Evolutionary conservation across 2,113 vertebrate genomes (phyloP), one percentile per base, ranked within the genome.

Genomic region (Gymnogyps californianus): DNA sequence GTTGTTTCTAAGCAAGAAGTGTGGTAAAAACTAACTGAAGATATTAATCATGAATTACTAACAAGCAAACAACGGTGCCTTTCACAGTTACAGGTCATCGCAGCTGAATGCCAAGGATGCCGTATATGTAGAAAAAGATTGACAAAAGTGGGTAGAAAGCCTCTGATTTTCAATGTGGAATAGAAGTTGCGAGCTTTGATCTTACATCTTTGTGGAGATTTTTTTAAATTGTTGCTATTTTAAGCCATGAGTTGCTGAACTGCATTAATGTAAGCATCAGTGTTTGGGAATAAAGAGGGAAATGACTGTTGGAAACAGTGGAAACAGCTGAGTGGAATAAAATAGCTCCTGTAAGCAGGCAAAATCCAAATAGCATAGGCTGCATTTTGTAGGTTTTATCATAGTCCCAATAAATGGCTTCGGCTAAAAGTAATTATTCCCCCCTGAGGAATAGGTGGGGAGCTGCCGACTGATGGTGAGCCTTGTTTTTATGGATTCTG

Each of bases 401-500:
- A 1, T 94, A 71, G 77, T 90, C 46, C 62, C 10, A 72, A 54
- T 74, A 90, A 91, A 93, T 86, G 54, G 88, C 72, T 90, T 92
- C 18, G 11, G 42, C 36, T 96, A 83, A 44, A 83, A 83, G 74
- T 49, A 80, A 66, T 82, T 89, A 49, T 83, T 93, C 14, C 20
- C 32, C 36, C 13, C 55, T 79, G 77, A 93, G 92, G 64, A 92
- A 87, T 83, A 96, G 69, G 52, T 52, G 78, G 66, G 19, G 82
- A 95, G 38, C 34, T 70, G 72, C 31, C 1, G 16, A 83, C 36
- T 25, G 79, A 59, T 88, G 67, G 40, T 94, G 24, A 61, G 38
- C 29, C 59, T 82, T 95, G 47, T 80, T 97, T 97, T 92, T 74
- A 89, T 42, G 66, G 61, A 72, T 87, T 81, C 36, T 79, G 78